phyloP scores from a whole-genome alignment of 2,797 vertebrate species.

The Phylloscopus collybita region DNA sequence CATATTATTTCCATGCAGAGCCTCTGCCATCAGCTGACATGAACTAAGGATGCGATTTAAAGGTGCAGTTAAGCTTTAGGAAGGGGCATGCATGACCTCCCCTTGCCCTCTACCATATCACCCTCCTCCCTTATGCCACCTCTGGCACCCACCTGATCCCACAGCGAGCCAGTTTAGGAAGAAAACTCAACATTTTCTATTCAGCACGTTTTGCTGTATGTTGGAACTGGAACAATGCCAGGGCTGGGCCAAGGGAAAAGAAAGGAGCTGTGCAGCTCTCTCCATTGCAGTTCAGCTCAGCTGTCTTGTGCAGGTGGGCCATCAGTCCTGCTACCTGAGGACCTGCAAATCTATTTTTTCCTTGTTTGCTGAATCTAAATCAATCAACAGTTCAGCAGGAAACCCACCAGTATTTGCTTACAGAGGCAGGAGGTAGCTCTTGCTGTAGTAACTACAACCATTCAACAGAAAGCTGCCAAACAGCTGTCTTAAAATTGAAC shows the following conservation, averaged over 20 bases:
- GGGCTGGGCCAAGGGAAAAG: not conserved
- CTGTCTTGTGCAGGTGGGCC: not conserved
- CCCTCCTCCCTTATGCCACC: not conserved
- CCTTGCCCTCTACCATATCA: not conserved
- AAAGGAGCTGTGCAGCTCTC: not conserved
- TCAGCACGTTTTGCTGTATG: not conserved
- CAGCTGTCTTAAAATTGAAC: not conserved
- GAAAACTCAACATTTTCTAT: not conserved
- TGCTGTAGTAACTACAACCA: not conserved
- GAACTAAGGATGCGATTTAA: not conserved
- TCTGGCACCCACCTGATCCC: not conserved
- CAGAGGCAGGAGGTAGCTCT: not conserved
- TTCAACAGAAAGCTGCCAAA: not conserved
- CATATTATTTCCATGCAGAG: not conserved
- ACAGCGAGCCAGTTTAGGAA: not conserved
- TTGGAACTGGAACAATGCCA: not conserved
- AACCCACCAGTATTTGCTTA: not conserved
- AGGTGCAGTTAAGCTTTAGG: not conserved
- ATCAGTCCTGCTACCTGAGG: not conserved
- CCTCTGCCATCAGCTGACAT: not conserved
- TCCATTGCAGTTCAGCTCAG: not conserved
- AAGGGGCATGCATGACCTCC: not conserved
- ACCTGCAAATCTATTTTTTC: not conserved
- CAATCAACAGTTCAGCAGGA: not conserved
- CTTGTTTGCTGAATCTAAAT: not conserved